Percentiles rank a stretch among this genome's conserved stretches.
Evolutionary conservation across 2,797 vertebrate species (phyloP).

Genomic region (Periophthalmus magnuspinnatus): DNA sequence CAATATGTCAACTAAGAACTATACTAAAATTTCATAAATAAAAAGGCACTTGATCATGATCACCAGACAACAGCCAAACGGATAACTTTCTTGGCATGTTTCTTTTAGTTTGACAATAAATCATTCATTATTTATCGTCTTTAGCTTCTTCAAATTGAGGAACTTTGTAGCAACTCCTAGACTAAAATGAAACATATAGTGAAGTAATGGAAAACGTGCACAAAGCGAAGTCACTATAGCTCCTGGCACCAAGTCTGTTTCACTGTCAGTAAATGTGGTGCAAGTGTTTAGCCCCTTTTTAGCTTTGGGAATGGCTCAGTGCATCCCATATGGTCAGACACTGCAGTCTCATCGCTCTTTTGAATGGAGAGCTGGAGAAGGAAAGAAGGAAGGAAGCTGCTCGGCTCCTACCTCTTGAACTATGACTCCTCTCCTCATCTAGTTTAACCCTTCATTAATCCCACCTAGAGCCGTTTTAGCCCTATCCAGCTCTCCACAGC

Average conservation of each 20-base stretch:
- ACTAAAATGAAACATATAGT: background rate
- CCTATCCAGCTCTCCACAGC: slow-evolving; percentile 15
- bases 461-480: slow-evolving; percentile 44
- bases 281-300: slow-evolving; percentile 9
- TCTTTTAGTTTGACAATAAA: background rate
- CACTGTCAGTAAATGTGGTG: slow-evolving; percentile 1
- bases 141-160: background rate
- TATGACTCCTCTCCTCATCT: slow-evolving; percentile 43
- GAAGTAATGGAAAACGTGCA: background rate
- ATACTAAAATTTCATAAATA: no score
- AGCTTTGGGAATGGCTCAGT: slow-evolving; percentile 15
- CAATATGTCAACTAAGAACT: no score
- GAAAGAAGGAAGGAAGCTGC: slow-evolving; percentile 21
- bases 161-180: background rate
- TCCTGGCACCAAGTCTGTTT: slow-evolving; percentile 3
- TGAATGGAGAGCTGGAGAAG: slow-evolving; percentile 21
- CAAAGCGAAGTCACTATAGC: background rate
- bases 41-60: background rate
- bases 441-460: slow-evolving; percentile 68
- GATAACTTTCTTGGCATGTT: background rate
- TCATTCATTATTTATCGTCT: background rate
- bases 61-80: background rate
- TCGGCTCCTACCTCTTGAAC: slow-evolving; percentile 19
- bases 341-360: slow-evolving; percentile 27
- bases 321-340: slow-evolving; percentile 41